Evolutionary conservation across 2,113 vertebrate genomes (phyloP).

Genomic region (Lophura nycthemera): DNA sequence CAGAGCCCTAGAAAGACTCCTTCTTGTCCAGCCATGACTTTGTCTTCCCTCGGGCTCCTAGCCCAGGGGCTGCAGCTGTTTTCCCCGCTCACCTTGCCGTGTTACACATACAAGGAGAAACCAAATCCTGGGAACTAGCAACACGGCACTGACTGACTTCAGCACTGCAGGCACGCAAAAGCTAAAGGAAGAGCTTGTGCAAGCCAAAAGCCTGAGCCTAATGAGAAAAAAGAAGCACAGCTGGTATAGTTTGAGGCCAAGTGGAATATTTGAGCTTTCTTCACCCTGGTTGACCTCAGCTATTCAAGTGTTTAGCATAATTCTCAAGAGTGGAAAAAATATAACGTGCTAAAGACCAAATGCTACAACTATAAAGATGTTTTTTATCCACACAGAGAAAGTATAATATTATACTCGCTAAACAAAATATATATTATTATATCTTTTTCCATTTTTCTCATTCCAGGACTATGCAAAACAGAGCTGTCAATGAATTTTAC

Average conservation of each 20-base stretch:
- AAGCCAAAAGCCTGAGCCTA: constrained; percentile 22
- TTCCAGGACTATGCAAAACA: background rate
- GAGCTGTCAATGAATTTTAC: background rate
- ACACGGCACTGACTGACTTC: background rate
- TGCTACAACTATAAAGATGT: background rate
- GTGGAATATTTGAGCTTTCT: constrained; percentile 34
- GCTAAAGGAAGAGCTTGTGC: background rate
- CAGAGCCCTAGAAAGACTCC: background rate
- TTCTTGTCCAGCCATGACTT: background rate
- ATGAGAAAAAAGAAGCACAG: constrained; percentile 59
- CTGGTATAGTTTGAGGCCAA: constrained; percentile 40
- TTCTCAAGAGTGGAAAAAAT: constrained; percentile 4
- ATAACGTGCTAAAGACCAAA: background rate
- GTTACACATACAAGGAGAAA: background rate
- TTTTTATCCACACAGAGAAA: background rate
- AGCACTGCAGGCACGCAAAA: background rate
- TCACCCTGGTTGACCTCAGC: constrained; percentile 56
- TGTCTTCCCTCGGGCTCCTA: background rate
- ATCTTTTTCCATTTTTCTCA: background rate
- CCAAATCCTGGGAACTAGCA: background rate
- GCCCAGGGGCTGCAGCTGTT: background rate
- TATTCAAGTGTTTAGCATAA: constrained; percentile 16
- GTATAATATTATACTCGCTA: background rate
- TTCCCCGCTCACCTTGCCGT: background rate
- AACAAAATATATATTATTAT: background rate